These are phyloP conservation scores for Netelia inedita DNA, from an alignment of 2,888 invertebrate species.

Conservation along the genomic window DNA sequence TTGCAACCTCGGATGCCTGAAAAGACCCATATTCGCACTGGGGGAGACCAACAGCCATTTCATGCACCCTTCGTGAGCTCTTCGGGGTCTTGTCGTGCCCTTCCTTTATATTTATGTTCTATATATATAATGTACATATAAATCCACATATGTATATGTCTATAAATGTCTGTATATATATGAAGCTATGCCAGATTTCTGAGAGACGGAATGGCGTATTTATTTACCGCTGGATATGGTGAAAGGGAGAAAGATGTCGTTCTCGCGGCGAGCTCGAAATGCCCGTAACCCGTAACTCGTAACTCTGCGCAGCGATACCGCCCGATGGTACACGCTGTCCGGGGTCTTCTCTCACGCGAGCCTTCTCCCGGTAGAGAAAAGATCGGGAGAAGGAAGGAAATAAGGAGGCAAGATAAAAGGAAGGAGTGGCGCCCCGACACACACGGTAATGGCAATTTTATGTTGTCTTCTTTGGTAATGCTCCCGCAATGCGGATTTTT, in stretches of 20 bases:
- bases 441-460: conserved; percentile 80
- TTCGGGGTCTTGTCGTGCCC: neutral
- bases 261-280: conserved; percentile 52
- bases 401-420: conserved; percentile 2
- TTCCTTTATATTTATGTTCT: neutral
- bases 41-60: conserved; percentile 29
- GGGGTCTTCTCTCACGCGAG: conserved; percentile 15
- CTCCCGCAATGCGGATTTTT: conserved; percentile 66
- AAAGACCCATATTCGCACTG: conserved; percentile 23
- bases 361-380: conserved; percentile 36
- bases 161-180: neutral
- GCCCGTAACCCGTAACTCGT: conserved; percentile 76
- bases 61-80: conserved; percentile 39
- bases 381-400: conserved; percentile 34
- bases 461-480: conserved; percentile 69
- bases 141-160: conserved; percentile 14
- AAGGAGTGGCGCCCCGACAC: conserved; percentile 34
- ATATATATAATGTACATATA: neutral
- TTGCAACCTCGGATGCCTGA: conserved; percentile 34
- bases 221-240: conserved; percentile 74
- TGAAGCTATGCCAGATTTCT: conserved; percentile 57
- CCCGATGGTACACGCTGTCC: conserved; percentile 47
- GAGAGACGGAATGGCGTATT: conserved; percentile 77
- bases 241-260: conserved; percentile 72
- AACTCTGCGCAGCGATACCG: conserved; percentile 41